Evolutionary conservation across 2,797 vertebrate genomes (phyloP), one percentile per base, ranked within the genome.

Genomic region (Molossus alvarezi): DNA sequence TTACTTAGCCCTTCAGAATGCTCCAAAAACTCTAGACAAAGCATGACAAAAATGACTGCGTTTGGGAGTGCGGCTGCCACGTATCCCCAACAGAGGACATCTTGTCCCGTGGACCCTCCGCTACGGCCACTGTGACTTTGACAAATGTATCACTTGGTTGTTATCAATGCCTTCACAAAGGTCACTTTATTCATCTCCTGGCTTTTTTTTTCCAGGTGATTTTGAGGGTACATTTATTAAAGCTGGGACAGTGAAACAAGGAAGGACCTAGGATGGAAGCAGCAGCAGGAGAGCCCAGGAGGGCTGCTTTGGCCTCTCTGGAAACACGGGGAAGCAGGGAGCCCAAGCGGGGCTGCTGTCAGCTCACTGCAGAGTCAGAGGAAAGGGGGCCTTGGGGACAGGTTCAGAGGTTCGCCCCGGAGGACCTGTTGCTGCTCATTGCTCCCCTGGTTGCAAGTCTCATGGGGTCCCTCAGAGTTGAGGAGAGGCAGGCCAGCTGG

Each of bases 1-100:
- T 37, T 96, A 92, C 94, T 97, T 97, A 98, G 97, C 88, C 62
- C 87, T 98, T 97, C 17, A 76, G 72, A 93, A 93, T 88, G 37
- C 53, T 76, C 5, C 20, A 25, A 89, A 80, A 93, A 75, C 37
- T 83, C 27, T 17, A 62, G 33, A 92, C 76, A 95, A 94, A 97
- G 73, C 65, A 83, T 95, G 67, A 73, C n/a, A 73, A 72, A 80
- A 82, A 55, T 29, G 20, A 45, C 33, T 64, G 18, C 5, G 2
- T 94, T 60, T 80, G 60, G 53, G 45, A 75, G 1, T 33, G 17
- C 33, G 57, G 41, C 25, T 67, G 29, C 9, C 77, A 69, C 88
- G 37, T 67, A 81, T 65, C 29, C n/a, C 51, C 41, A 21, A 51
- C 2, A 90, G 62, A 93, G n/a, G 4, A 2, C 27, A 9, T 81